These are phyloP conservation scores for Isichthys henryi DNA, from an alignment of 2,113 vertebrate species.

Conservation along the genomic window DNA sequence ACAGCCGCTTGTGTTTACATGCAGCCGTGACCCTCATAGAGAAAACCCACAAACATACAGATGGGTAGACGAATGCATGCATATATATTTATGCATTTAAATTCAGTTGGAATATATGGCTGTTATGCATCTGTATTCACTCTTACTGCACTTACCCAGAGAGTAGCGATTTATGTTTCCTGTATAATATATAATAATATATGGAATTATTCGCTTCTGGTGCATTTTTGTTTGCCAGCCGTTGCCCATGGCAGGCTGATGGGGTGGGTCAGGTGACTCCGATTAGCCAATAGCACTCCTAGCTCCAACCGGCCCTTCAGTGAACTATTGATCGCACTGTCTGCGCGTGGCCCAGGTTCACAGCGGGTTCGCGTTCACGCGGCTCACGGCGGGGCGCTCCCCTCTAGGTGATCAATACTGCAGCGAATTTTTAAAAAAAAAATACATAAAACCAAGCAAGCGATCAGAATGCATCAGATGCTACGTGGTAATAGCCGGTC, in stretches of 20 bases:
- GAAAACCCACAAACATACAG: not conserved
- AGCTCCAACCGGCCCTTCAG: not conserved
- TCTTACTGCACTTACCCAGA: not conserved
- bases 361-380: not conserved
- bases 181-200: not conserved
- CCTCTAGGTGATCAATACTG: not conserved
- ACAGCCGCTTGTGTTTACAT: not conserved
- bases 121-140: not conserved
- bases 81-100: not conserved
- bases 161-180: not conserved
- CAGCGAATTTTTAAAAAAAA: not conserved
- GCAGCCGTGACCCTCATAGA: not conserved
- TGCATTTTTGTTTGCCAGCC: not conserved
- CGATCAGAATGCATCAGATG: not conserved
- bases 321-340: constrained; percentile 15
- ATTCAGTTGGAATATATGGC: not conserved
- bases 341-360: not conserved
- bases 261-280: not conserved
- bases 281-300: not conserved
- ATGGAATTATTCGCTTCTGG: not conserved
- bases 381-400: not conserved
- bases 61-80: not conserved
- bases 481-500: not conserved
- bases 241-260: not conserved
- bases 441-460: not conserved